Base-by-base conservation (phyloP, 2,113 vertebrate genomes). In the Microcebus lehilahytsara region DNA sequence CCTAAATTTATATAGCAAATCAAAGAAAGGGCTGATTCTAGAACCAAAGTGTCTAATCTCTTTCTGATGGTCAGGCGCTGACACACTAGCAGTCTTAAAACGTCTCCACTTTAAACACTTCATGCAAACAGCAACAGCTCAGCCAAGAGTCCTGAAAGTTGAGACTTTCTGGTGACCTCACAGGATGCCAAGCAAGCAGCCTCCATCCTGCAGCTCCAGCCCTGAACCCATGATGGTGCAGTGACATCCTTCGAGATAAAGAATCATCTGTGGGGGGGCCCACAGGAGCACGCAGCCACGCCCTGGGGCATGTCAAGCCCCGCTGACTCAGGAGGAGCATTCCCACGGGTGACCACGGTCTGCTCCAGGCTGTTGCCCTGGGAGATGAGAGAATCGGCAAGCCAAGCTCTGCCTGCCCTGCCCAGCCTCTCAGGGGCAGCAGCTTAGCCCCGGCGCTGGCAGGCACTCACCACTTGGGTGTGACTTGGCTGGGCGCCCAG, bases 321-420 rank as follows among this genome's bases (percentile, higher is more conserved):
- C 2, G 30, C 92, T 93, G 93, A 90, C 77, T 96, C 71, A 53
- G 71, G 71, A 95, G 79, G 66, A 85, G 66, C 80, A 86, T 97
- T 97, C 97, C 93, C 97, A 96, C 60, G 34, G 96, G 88, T 97
- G 96, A 96, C 91, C 95, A 85, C 58, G 77, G 96, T 62, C 80
- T 32, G 93, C 88, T 80, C 67, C 75, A 92, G 93, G 75, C 93
- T n/a, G 88, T 97, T 88, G 88, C 94, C 91, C 96, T 53, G 89
- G 94, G 97, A 96, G 87, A 97, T 12, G 0, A 91, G 93, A 93
- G 87, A 90, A 92, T 92, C 90, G 88, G 94, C 95, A 94, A 96
- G 93, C 86, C 69, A 49, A 91, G 88, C 90, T 77, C 85, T 87
- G 46, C 85, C 40, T 0, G 91, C 95, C 96, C 92, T 95, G 93